phyloP scores from a whole-genome alignment of 1,140 invertebrate genomes.

The Caenorhabditis inopinata region DNA sequence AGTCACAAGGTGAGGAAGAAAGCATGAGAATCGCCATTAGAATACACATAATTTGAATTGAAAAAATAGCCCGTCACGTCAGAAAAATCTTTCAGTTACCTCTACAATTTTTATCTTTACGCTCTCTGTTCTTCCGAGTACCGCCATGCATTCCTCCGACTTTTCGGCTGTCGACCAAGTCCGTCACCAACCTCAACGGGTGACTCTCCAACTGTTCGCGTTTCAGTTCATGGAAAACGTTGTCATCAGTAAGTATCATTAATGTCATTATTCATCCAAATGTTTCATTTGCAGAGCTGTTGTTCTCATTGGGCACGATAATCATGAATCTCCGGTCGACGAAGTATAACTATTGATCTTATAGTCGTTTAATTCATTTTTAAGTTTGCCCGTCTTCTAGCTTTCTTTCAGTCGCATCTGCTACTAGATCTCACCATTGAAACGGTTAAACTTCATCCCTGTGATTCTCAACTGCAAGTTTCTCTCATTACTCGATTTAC shows the following conservation, averaged over 20 bases:
- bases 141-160: slow-evolving; percentile 53
- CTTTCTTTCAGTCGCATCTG: neutral
- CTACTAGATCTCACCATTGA: neutral
- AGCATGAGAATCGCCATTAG: too few species aligned
- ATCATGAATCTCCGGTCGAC: neutral
- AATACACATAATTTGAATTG: too few species aligned
- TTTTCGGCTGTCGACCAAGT: slow-evolving; percentile 22
- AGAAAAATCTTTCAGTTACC: slow-evolving; percentile 59
- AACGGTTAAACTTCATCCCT: neutral
- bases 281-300: slow-evolving; percentile 10
- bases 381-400: neutral
- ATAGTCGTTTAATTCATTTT: neutral
- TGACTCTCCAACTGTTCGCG: slow-evolving; percentile 28
- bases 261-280: slow-evolving; percentile 84
- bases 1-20: slow-evolving; percentile 58
- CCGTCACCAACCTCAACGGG: neutral
- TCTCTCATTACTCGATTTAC: neutral
- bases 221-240: slow-evolving; percentile 12
- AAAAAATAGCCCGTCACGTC: too few species aligned
- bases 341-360: neutral
- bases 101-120: slow-evolving; percentile 61
- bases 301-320: neutral
- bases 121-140: slow-evolving; percentile 57
- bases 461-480: neutral
- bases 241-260: slow-evolving; percentile 69